Base-by-base conservation (phyloP, 2,888 invertebrate genomes). In the Athalia cordata region DNA sequence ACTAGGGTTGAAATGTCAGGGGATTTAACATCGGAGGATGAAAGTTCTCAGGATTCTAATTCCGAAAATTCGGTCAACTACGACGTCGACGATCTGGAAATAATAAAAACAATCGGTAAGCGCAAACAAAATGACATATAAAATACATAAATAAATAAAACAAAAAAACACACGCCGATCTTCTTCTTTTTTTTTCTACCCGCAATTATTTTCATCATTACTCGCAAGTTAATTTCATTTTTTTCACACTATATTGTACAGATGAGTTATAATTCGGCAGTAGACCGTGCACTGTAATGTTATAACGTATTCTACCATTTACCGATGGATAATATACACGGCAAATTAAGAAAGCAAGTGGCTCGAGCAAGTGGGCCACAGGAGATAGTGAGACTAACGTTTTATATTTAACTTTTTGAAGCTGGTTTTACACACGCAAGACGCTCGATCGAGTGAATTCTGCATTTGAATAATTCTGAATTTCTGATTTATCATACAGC, bases 21-120 rank as follows among this genome's bases (percentile, higher is more conserved):
- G 15, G 84, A 86, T 9, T 85, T 84, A 75, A 84, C 82, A 45
- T 88, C 88, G 9, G 89, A 89, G 79, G 89, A 89, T 79, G 89
- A 89, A 77, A 87, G 87, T 78, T 88, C 86, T 11, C 88, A 88
- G 81, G 88, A 88, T 78, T 87, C 88, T 52, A 80, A 61, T 13
- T n/a, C 49, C 67, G n/a, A 7, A 5, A 11, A 6, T 29, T 11
- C 45, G 11, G 47, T 66, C 47, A 61, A 94, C 85, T 94, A 93
- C 86, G 93, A 94, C 86, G 91, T 96, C 84, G 96, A 96, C 82
- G 96, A 96, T 89, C 94, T 96, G 86, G 95, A 96, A 90, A 96
- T 96, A 85, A 93, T 96, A 84, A 96, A 96, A 92, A 96, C 96
- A 79, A 96, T 96, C 81, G 96, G 96, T 96, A 89, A 95, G 95